Evolutionary conservation across 2,888 invertebrate species (phyloP).

Genomic region (Oscheius sp.): DNA sequence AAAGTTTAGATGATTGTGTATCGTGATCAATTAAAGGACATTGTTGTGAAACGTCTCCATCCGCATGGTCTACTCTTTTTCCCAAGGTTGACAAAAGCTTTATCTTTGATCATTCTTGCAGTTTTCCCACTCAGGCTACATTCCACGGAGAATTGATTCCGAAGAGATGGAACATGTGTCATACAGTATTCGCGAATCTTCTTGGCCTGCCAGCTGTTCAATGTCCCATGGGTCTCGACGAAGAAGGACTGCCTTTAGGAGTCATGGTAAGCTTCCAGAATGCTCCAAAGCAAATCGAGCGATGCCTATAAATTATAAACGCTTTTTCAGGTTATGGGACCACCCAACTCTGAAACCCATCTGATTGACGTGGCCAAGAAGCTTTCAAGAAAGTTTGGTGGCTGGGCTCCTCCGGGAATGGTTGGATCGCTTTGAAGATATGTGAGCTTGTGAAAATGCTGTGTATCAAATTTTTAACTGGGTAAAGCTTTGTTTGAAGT

Average conservation of each 20-base stretch:
- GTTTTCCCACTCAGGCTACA: conserved; percentile 74
- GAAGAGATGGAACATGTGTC: conserved; percentile 73
- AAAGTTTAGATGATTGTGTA: not conserved
- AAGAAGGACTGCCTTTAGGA: conserved; percentile 75
- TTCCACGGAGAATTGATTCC: conserved; percentile 74
- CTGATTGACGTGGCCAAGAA: not conserved
- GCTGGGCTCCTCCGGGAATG: conserved; percentile 32
- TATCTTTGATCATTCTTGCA: not conserved
- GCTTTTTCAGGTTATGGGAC: conserved; percentile 21
- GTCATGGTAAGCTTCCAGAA: conserved; percentile 69
- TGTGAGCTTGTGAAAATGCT: no score
- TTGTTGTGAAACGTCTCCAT: not conserved
- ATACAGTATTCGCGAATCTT: conserved; percentile 74
- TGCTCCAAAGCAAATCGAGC: not conserved
- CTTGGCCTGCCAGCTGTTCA: conserved; percentile 75
- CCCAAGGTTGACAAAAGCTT: conserved; percentile 1
- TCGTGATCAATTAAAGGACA: not conserved
- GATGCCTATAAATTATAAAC: no score
- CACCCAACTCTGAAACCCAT: conserved; percentile 8
- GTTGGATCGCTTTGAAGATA: not conserved
- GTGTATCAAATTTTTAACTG: no score
- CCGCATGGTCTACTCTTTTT: conserved; percentile 18
- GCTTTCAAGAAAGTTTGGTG: conserved; percentile 15
- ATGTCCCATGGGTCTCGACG: conserved; percentile 75
- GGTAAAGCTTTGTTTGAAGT: no score